Percentiles rank a stretch among this genome's conserved stretches.
These are phyloP conservation scores for Ctenomys sociabilis DNA, from an alignment of 2,113 vertebrate genomes.

Conservation along the genomic window DNA sequence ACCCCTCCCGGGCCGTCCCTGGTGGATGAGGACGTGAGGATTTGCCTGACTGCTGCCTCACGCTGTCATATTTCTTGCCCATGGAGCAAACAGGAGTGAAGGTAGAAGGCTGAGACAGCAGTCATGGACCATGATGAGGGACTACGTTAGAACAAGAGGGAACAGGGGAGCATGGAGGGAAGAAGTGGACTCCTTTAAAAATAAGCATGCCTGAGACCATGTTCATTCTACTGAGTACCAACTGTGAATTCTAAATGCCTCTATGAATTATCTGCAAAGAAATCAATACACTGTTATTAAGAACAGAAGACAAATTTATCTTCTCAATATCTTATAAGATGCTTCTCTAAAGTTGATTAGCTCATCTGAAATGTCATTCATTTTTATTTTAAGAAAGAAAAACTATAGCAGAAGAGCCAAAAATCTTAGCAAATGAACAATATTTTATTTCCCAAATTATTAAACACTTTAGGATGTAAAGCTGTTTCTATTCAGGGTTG, in stretches of 20 bases:
- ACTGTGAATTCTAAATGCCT: not conserved
- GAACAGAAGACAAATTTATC: not conserved
- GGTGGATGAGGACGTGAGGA: not conserved
- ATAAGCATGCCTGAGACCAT: not conserved
- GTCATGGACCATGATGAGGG: not conserved
- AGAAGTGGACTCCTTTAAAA: not conserved
- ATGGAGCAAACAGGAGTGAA: not conserved
- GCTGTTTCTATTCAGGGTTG: not conserved
- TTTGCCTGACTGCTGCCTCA: not conserved
- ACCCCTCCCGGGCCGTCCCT: not conserved
- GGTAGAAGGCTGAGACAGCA: not conserved
- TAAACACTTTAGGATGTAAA: not conserved
- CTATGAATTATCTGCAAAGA: not conserved
- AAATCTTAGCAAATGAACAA: not conserved
- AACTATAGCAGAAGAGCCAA: not conserved
- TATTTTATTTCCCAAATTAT: not conserved
- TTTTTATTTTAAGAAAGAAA: not conserved
- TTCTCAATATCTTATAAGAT: not conserved
- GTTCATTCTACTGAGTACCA: not conserved
- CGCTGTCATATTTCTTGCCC: not conserved
- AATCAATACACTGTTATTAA: not conserved
- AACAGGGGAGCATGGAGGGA: not conserved
- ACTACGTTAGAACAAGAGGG: not conserved
- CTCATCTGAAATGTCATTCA: not conserved
- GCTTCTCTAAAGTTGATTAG: not conserved